phyloP scores from a whole-genome alignment of 2,888 invertebrate species.

The Catocala nupta region DNA sequence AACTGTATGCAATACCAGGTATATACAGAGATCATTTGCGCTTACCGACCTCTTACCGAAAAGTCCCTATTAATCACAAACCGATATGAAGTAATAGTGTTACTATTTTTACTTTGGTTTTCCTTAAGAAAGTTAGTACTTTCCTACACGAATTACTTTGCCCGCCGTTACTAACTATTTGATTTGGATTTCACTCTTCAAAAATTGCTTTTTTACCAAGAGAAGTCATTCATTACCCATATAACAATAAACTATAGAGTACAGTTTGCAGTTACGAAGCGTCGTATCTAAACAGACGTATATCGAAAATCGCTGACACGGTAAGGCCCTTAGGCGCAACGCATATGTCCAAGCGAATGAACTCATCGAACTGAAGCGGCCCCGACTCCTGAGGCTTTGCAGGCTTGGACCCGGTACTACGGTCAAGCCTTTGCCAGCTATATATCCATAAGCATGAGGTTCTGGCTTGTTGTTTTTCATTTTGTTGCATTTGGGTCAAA shows the following conservation, averaged over 20 bases:
- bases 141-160: no score
- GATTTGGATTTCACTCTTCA: no score
- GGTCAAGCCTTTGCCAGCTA: slow-evolving; percentile 66
- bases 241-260: background rate
- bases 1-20: no score
- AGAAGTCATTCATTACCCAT: no score
- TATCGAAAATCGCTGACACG: slow-evolving; percentile 35
- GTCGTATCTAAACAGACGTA: slow-evolving; percentile 4
- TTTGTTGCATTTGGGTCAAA: background rate
- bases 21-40: no score
- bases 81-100: no score
- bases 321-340: slow-evolving; percentile 49
- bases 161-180: no score
- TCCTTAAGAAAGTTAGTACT: no score
- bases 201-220: no score
- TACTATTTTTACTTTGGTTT: no score
- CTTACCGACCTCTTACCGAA: no score
- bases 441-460: slow-evolving; percentile 73
- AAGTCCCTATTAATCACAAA: no score
- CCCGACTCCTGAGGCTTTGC: slow-evolving; percentile 76
- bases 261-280: slow-evolving; percentile 27
- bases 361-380: slow-evolving; percentile 59
- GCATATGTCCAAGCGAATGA: slow-evolving; percentile 60
- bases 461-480: slow-evolving; percentile 67
- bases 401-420: slow-evolving; percentile 75